A percentile compares a stretch with the other conserved stretches of the same genome.
These are phyloP conservation scores for Nothobranchius kuhntae DNA, from an alignment of 2,113 vertebrate genomes.

Conservation along the genomic window DNA sequence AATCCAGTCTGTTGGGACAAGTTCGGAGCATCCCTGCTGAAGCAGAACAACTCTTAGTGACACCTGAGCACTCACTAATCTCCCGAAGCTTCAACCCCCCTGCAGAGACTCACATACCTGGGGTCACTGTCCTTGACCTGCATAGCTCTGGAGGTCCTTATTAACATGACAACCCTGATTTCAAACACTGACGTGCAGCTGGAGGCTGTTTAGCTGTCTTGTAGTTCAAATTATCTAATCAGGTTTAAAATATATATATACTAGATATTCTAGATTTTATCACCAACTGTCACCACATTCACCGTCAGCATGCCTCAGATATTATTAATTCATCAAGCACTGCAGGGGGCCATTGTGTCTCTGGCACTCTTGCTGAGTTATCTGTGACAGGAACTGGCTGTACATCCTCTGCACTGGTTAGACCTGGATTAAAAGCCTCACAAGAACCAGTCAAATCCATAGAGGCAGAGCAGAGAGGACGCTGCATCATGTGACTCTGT, in stretches of 20 bases:
- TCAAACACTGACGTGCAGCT: conserved; percentile 13
- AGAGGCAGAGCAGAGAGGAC: conserved; percentile 34
- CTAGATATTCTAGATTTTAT: conserved; percentile 19
- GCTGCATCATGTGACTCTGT: conserved; percentile 18
- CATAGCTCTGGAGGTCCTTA: conserved; percentile 12
- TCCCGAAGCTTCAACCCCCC: conserved; percentile 56
- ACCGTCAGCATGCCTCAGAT: conserved; percentile 47
- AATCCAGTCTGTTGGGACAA: conserved; percentile 27
- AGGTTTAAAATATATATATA: background rate
- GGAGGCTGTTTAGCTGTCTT: conserved; percentile 1
- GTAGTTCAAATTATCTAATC: conserved; percentile 21
- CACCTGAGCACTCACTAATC: conserved; percentile 64
- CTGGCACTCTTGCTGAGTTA: conserved; percentile 45
- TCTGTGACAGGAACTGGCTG: conserved; percentile 63
- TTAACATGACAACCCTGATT: conserved; percentile 13
- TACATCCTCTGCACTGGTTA: conserved; percentile 39
- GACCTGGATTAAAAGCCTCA: conserved; percentile 41
- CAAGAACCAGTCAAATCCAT: conserved; percentile 43
- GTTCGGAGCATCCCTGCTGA: conserved; percentile 45
- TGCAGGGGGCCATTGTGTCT: conserved; percentile 63
- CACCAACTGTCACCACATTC: conserved; percentile 38
- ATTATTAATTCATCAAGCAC: conserved; percentile 69
- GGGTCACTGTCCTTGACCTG: conserved; percentile 63
- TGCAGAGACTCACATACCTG: conserved; percentile 63
- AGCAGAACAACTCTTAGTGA: conserved; percentile 56